Percentiles rank a stretch among this genome's conserved stretches.
These are phyloP conservation scores for Perccottus glenii DNA, from an alignment of 2,113 vertebrate species.

Conservation along the genomic window DNA sequence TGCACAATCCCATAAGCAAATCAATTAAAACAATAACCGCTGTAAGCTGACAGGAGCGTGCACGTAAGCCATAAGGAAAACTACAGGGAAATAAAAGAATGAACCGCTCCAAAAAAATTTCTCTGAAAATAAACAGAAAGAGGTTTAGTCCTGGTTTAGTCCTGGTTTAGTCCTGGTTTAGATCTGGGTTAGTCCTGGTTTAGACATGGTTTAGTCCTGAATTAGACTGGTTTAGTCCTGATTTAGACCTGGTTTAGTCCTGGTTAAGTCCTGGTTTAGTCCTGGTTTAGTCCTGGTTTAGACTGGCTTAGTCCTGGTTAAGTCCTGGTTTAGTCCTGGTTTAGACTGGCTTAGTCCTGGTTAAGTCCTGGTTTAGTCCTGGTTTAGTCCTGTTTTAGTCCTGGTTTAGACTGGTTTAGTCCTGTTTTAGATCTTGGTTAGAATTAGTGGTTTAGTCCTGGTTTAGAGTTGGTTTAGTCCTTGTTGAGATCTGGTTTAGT, in stretches of 20 bases:
- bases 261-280: neutral
- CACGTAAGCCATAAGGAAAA: neutral
- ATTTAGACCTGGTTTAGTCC: neutral
- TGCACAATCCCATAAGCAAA: constrained; percentile 11
- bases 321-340: neutral
- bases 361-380: neutral
- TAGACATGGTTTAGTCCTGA: neutral
- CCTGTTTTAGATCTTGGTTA: neutral
- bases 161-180: neutral
- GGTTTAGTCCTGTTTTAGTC: neutral
- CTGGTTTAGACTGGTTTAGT: neutral
- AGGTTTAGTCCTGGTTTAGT: neutral
- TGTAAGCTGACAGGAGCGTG: neutral
- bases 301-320: neutral
- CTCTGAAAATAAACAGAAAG: neutral
- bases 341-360: neutral
- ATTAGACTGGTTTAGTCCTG: neutral
- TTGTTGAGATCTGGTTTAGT: neutral
- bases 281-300: neutral
- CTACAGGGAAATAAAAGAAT: constrained; percentile 11
- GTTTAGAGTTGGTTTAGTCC: neutral
- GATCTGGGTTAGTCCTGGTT: neutral
- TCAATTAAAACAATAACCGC: constrained; percentile 13
- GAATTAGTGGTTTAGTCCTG: neutral
- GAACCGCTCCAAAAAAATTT: neutral